phyloP scores from a whole-genome alignment of 2,797 vertebrate genomes.

The Amazonetta brasiliensis region DNA sequence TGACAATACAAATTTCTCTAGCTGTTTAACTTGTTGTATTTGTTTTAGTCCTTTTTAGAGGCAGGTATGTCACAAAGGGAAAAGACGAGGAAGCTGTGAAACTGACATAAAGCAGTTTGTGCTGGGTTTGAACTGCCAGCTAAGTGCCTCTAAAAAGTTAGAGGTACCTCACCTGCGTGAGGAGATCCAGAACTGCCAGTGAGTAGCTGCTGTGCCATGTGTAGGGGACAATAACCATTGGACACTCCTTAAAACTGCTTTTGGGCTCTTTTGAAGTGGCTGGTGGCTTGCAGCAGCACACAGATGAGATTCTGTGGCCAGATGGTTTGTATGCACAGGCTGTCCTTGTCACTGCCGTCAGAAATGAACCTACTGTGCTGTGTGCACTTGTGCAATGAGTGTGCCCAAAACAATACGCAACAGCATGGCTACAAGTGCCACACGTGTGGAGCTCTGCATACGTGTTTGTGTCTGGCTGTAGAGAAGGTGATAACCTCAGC shows the following conservation, averaged over 20 bases:
- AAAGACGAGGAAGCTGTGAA: not conserved
- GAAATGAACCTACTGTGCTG: fast-evolving
- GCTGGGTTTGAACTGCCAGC: not conserved
- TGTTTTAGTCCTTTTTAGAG: not conserved
- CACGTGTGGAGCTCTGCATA: fast-evolving
- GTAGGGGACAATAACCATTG: fast-evolving
- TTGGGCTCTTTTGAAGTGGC: fast-evolving
- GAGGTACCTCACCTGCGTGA: not conserved
- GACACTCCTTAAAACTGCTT: fast-evolving
- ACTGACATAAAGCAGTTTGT: not conserved
- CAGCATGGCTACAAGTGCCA: fast-evolving
- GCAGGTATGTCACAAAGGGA: not conserved
- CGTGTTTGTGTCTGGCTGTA: fast-evolving
- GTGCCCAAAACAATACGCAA: fast-evolving
- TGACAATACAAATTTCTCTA: not conserved
- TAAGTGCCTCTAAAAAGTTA: not conserved
- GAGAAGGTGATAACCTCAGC: not conserved
- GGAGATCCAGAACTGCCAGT: not conserved
- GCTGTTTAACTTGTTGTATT: not conserved
- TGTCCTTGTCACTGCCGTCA: fast-evolving
- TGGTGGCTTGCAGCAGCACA: not conserved
- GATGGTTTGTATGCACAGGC: not conserved
- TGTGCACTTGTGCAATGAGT: fast-evolving
- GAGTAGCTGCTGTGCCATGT: not conserved
- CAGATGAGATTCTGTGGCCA: not conserved